Percentiles rank a stretch among this genome's conserved stretches.
These are phyloP conservation scores for Odontomyia ornata DNA, from an alignment of 2,888 invertebrate species.

Conservation along the genomic window DNA sequence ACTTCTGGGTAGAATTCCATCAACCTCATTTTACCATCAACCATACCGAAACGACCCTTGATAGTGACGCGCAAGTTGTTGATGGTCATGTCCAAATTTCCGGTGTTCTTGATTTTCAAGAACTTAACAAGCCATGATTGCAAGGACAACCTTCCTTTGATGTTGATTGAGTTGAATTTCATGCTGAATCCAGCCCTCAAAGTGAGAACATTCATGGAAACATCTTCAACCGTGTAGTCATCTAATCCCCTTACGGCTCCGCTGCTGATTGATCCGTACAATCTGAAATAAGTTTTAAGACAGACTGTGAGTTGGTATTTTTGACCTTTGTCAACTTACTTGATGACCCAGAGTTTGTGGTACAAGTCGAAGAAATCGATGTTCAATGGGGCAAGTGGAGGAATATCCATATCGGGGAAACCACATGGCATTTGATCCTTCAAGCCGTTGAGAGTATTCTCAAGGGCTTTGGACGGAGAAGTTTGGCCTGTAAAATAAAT, in stretches of 20 bases:
- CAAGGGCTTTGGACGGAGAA: slow-evolving; percentile 47
- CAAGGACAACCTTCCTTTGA: background rate
- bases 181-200: slow-evolving; percentile 31
- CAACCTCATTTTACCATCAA: slow-evolving; percentile 22
- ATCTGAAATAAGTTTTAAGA: background rate
- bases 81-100: slow-evolving; percentile 33
- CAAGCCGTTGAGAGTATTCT: slow-evolving; percentile 54
- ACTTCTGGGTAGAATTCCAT: slow-evolving; percentile 14
- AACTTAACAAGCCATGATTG: slow-evolving; percentile 33
- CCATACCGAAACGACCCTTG: slow-evolving; percentile 23
- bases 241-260: slow-evolving; percentile 8
- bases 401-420: slow-evolving; percentile 57
- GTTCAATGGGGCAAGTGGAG: slow-evolving; percentile 60
- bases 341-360: slow-evolving; percentile 33
- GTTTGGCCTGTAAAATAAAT: slow-evolving; percentile 16
- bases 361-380: slow-evolving; percentile 54
- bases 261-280: slow-evolving; percentile 21
- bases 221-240: slow-evolving; percentile 3
- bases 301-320: background rate
- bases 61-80: slow-evolving; percentile 6
- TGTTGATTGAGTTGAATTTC: background rate
- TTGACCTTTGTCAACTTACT: background rate
- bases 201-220: slow-evolving; percentile 24
- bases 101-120: slow-evolving; percentile 35
- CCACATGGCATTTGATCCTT: slow-evolving; percentile 59